Conservation (phyloP, 2,113 vertebrate species). For the Agapornis roseicollis region DNA sequence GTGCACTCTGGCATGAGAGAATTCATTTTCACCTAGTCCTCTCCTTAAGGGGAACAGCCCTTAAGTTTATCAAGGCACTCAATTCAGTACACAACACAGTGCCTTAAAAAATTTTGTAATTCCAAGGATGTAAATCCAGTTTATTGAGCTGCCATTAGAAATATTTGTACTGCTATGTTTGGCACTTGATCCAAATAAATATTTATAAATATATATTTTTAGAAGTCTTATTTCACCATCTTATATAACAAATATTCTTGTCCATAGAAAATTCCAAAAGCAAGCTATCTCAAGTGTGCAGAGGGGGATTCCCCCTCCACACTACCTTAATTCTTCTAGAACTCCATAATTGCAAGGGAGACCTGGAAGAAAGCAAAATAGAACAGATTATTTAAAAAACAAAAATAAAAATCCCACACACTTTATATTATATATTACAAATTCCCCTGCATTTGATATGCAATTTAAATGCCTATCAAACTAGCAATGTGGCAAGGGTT, state of each 20-base stretch:
- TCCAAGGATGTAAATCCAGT: conserved; percentile 73
- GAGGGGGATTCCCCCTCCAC: conserved; percentile 89
- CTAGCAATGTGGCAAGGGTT: neutral
- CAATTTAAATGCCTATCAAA: neutral
- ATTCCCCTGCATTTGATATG: neutral
- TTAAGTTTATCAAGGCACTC: conserved; percentile 47
- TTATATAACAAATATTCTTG: conserved; percentile 77
- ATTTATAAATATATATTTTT: conserved; percentile 73
- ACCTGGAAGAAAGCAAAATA: conserved; percentile 76
- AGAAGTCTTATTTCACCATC: conserved; percentile 65
- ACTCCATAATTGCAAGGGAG: conserved; percentile 95
- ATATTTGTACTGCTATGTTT: conserved; percentile 69
- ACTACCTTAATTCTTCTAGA: conserved; percentile 79
- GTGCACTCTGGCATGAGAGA: conserved; percentile 85
- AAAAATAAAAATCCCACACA: neutral
- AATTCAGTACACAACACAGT: conserved; percentile 29
- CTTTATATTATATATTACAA: neutral
- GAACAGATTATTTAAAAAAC: neutral
- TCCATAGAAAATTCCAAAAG: conserved; percentile 70
- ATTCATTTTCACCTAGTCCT: conserved; percentile 82
- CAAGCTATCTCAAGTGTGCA: conserved; percentile 75
- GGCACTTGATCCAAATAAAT: conserved; percentile 82
- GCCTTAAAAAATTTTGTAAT: conserved; percentile 79
- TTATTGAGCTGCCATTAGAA: conserved; percentile 74
- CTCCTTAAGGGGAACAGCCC: conserved; percentile 47